Percentiles rank a stretch among this genome's conserved stretches.
These are phyloP conservation scores for Adelognathus sp. DNA, from an alignment of 2,888 invertebrate genomes.

Conservation along the genomic window DNA sequence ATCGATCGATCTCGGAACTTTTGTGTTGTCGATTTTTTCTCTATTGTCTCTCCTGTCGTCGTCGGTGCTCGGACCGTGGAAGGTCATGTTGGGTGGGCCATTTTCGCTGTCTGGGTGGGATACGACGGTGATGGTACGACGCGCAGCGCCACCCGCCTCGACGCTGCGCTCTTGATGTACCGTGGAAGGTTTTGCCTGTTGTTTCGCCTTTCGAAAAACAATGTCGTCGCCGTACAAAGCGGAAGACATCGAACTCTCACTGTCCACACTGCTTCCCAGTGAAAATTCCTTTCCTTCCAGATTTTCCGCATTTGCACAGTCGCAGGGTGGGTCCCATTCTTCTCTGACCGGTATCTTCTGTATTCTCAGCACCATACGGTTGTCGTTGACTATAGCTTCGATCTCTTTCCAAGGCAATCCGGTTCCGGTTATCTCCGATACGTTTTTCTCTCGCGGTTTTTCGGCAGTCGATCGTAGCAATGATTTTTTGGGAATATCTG, in stretches of 20 bases:
- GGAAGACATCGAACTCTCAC: constrained; percentile 34
- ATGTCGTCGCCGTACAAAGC: constrained; percentile 9
- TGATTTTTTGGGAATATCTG: not conserved
- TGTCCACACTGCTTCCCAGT: not conserved
- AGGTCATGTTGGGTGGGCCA: not conserved
- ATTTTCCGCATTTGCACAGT: constrained; percentile 64
- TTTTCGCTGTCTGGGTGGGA: constrained; percentile 40
- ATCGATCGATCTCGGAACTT: constrained; percentile 48
- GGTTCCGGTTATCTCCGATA: constrained; percentile 70
- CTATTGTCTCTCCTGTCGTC: constrained; percentile 14
- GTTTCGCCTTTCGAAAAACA: constrained; percentile 14
- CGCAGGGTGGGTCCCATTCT: constrained; percentile 73
- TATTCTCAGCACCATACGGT: constrained; percentile 68
- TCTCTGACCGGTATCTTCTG: constrained; percentile 62
- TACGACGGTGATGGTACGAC: constrained; percentile 46
- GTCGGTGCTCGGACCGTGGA: not conserved
- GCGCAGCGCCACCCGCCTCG: constrained; percentile 28
- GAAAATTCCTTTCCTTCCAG: not conserved
- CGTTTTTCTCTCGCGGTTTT: constrained; percentile 39
- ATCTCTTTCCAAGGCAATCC: constrained; percentile 75
- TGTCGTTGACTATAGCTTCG: constrained; percentile 73
- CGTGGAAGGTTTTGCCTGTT: constrained; percentile 21
- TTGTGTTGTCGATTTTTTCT: not conserved
- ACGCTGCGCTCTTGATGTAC: constrained; percentile 32
- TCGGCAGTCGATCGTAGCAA: not conserved